Conservation (phyloP, 2,113 vertebrate genomes). For the Podiceps cristatus region DNA sequence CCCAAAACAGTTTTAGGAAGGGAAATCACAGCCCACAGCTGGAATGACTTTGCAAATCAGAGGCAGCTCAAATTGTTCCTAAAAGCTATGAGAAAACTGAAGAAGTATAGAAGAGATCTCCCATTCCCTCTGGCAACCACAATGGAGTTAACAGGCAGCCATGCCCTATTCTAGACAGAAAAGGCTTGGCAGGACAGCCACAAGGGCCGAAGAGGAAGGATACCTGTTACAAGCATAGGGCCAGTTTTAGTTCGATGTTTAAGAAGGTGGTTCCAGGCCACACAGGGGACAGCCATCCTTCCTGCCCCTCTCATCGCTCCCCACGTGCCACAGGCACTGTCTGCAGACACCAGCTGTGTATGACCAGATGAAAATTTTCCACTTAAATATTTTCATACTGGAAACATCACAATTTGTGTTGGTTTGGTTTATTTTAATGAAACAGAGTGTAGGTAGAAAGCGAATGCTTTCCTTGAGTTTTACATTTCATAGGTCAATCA, state of each 20-base stretch:
- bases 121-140: not conserved
- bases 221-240: not conserved
- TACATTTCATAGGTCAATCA: not conserved
- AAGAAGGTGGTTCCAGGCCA: not conserved
- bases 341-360: not conserved
- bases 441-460: not conserved
- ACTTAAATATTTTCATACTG: not conserved
- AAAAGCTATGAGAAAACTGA: not conserved
- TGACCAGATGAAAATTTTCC: not conserved
- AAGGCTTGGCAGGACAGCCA: not conserved
- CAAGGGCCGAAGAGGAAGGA: not conserved
- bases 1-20: not conserved
- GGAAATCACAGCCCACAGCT: not conserved
- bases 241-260: not conserved
- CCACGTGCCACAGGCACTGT: not conserved
- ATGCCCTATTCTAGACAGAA: not conserved
- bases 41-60: not conserved
- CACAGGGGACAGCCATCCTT: not conserved
- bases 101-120: not conserved
- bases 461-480: not conserved
- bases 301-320: not conserved
- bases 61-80: not conserved
- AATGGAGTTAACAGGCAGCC: not conserved
- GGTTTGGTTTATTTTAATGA: not conserved
- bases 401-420: not conserved